phyloP scores from a whole-genome alignment of 2,888 invertebrate genomes.

The Melanostoma mellinum region DNA sequence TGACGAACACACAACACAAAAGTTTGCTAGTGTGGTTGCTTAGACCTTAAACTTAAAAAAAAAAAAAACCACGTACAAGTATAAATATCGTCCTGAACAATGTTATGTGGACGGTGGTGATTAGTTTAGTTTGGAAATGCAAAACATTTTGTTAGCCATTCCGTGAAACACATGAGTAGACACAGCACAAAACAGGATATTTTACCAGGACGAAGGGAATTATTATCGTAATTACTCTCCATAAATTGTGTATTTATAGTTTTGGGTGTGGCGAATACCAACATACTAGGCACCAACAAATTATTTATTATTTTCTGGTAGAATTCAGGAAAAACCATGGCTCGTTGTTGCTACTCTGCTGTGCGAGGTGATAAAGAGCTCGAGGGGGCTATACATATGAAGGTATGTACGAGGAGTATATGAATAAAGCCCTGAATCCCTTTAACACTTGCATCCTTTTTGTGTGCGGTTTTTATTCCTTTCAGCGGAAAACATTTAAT shows the following conservation, averaged over 20 bases:
- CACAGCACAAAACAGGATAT: constrained; percentile 26
- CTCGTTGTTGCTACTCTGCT: constrained; percentile 3
- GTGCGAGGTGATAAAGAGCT: background rate
- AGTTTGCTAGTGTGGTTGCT: constrained; percentile 6
- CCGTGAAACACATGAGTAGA: background rate
- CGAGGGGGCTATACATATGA: background rate
- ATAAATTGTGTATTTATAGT: constrained; percentile 70
- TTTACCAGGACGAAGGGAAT: constrained; percentile 60
- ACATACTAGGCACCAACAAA: constrained; percentile 10
- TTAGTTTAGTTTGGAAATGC: constrained; percentile 35
- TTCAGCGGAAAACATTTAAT: constrained; percentile 67
- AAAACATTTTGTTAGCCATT: constrained; percentile 52
- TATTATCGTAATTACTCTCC: constrained; percentile 71
- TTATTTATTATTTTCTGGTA: constrained; percentile 37
- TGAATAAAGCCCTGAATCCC: constrained; percentile 24
- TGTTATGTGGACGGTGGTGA: constrained; percentile 18
- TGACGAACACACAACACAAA: constrained; percentile 48
- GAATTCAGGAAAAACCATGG: constrained; percentile 6
- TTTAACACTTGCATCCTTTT: constrained; percentile 56
- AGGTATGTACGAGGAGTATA: background rate
- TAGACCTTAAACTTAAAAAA: constrained; percentile 23
- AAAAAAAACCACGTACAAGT: constrained; percentile 42
- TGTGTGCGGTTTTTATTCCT: constrained; percentile 62
- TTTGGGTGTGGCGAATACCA: constrained; percentile 15
- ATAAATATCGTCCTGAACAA: constrained; percentile 39